Evolutionary conservation across 2,113 vertebrate genomes (phyloP), one percentile per base, ranked within the genome.

Genomic region (Climacteris rufus): DNA sequence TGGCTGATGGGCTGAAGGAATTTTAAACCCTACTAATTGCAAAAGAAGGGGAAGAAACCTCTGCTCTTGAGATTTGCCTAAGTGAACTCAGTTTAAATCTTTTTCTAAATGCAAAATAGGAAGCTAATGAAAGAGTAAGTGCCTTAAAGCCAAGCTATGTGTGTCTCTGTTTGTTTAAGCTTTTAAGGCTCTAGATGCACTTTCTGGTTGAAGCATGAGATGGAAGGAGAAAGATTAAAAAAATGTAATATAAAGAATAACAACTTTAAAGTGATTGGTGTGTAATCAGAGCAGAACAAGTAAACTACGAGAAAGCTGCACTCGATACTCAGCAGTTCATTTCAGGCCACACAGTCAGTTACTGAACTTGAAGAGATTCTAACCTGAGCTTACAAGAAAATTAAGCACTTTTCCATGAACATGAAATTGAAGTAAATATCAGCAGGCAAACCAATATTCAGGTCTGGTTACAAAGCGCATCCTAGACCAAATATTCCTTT

Each of bases 241-340:
- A 88, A 75, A 35, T 15, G 10, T 40, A 66, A 87, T 87, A 17
- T 57, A 71, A 90, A 74, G 68, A 88, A 75, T 30, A 81, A 42
- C 57, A 69, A 12, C 45, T 93, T 93, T 87, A 71, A 92, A 93
- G 56, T 69, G 37, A 69, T 71, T 91, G 68, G 39, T 82, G 24
- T 59, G 60, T 91, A 93, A 86, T 57, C 88, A 75, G 75, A 93
- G 52, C 92, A 90, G 87, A 88, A 83, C 54, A 83, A 94, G 93
- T 65, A 90, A 92, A 85, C 54, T 50, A 15, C 28, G 33, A 60
- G 83, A 83, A 97, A 90, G 54, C 35, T 4, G 4, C 9, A 15
- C 22, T 90, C 1, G 5, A 4, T 80, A 44, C 23, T 70, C 47
- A 53, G 52, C 24, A 75, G 92, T 90, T 94, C 85, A 93, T 90